Base-by-base conservation (phyloP, 2,113 vertebrate species). In the Myotis yumanensis region DNA sequence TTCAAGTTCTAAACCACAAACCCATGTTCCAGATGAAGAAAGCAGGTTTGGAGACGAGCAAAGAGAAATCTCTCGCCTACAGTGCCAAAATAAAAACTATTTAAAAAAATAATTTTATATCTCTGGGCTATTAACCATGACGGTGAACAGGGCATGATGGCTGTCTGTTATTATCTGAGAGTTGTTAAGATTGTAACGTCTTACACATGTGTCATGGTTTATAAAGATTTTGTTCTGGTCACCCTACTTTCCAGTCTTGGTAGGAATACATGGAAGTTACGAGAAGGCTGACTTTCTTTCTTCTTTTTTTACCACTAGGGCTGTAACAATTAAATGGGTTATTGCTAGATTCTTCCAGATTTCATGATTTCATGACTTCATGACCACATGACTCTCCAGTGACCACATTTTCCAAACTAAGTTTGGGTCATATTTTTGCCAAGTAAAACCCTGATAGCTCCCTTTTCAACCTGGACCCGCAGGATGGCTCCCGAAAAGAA, bases 351-450 rank as follows among this genome's bases (percentile, higher is more conserved):
- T 14, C 71, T 85, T 94, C 66, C 76, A 97, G 80, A 94, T 92
- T 92, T 95, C 82, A 87, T 96, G 81, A 96, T 86, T 92, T 95
- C 82, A 90, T 96, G 87, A 94, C 72, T 81, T 87, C n/a, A 91
- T 68, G 51, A 95, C 80, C 51, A 25, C 22, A 62, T 84, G 64
- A 81, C 54, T 91, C 48, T 87, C n/a, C 73, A 86, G 37, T 91
- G 77, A 80, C 48, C n/a, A 37, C 43, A 85, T 76, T 95, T 95
- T 96, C 71, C 46, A 85, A 91, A 85, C 30, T 90, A 54, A 96
- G 57, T 82, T 72, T 51, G 23, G 46, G 28, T 62, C 40, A 84
- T 72, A 93, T 59, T 73, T 94, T 89, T 85, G 66, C 11, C 37
- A 62, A 94, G 51, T 91, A 81, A 94, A 97, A 48, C 46, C 17